phyloP scores from a whole-genome alignment of 2,113 vertebrate species.

The Periophthalmus modestus region DNA sequence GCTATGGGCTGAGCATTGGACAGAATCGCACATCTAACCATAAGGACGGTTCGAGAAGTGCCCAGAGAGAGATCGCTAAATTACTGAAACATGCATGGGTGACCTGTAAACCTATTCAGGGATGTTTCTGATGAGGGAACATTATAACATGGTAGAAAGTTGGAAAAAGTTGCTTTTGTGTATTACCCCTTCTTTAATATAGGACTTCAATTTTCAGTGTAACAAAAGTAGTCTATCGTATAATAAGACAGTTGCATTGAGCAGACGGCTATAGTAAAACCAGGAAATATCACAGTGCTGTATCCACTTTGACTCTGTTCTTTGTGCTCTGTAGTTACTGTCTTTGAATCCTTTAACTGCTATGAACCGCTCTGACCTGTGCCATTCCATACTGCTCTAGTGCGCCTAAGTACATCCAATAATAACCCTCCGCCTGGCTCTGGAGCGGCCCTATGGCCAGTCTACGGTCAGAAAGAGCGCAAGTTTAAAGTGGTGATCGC shows the following conservation, averaged over 20 bases:
- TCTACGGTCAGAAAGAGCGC: constrained; percentile 33
- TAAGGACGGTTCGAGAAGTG: too few species aligned
- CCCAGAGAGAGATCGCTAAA: too few species aligned
- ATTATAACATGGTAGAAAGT: too few species aligned
- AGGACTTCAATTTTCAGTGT: too few species aligned
- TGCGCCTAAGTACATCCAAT: constrained; percentile 36
- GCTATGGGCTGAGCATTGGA: too few species aligned
- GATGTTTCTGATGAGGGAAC: too few species aligned
- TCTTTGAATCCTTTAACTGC: neutral
- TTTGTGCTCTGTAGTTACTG: neutral
- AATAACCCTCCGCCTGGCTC: constrained; percentile 46
- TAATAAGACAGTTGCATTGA: neutral
- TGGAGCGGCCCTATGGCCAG: neutral
- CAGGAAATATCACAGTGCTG: neutral
- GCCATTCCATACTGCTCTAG: neutral
- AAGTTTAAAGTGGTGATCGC: constrained; percentile 45
- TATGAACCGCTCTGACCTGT: neutral
- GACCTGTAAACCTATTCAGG: too few species aligned
- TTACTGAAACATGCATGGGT: too few species aligned
- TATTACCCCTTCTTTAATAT: neutral
- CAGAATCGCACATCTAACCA: too few species aligned
- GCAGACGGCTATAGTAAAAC: neutral
- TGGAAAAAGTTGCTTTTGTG: too few species aligned
- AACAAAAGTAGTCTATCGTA: neutral
- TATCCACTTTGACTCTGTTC: neutral